These are phyloP conservation scores for Temnothorax nylanderi DNA, from an alignment of 1,140 invertebrate species.

Conservation along the genomic window DNA sequence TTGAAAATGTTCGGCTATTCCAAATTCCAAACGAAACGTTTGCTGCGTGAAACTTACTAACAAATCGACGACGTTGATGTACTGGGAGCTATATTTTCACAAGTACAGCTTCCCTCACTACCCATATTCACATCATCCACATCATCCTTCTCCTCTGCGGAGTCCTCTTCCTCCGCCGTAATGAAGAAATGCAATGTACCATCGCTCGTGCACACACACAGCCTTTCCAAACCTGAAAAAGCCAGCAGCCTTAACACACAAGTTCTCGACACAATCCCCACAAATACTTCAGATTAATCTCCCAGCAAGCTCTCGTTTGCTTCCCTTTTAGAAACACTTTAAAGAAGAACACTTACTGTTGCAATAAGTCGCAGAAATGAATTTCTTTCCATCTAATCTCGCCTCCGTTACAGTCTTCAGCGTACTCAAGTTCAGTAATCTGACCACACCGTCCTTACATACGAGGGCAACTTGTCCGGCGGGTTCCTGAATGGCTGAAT, in stretches of 20 bases:
- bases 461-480: slow-evolving; percentile 86
- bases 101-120: slow-evolving; percentile 74
- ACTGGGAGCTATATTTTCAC: slow-evolving; percentile 77
- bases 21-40: background rate
- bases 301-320: background rate
- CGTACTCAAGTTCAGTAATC: slow-evolving; percentile 89
- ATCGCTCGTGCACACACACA: slow-evolving; percentile 92
- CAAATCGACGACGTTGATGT: slow-evolving; percentile 79
- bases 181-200: slow-evolving; percentile 94
- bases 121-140: slow-evolving; percentile 88
- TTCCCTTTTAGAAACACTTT: background rate
- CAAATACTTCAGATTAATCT: background rate
- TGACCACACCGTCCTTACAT: slow-evolving; percentile 89
- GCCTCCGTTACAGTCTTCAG: slow-evolving; percentile 89
- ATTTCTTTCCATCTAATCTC: slow-evolving; percentile 88
- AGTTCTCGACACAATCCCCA: background rate
- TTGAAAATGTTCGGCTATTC: background rate
- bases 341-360: slow-evolving; percentile 86
- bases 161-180: slow-evolving; percentile 89
- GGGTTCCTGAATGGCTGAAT: slow-evolving; percentile 65
- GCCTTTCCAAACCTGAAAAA: slow-evolving; percentile 90
- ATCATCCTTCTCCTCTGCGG: slow-evolving; percentile 89
- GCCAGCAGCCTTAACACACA: background rate
- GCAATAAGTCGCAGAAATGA: slow-evolving; percentile 92
- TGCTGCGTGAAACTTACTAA: slow-evolving; percentile 72